Percentiles rank a stretch among this genome's conserved stretches.
Evolutionary conservation across 2,888 invertebrate species (phyloP).

Genomic region (Xanthia togata): DNA sequence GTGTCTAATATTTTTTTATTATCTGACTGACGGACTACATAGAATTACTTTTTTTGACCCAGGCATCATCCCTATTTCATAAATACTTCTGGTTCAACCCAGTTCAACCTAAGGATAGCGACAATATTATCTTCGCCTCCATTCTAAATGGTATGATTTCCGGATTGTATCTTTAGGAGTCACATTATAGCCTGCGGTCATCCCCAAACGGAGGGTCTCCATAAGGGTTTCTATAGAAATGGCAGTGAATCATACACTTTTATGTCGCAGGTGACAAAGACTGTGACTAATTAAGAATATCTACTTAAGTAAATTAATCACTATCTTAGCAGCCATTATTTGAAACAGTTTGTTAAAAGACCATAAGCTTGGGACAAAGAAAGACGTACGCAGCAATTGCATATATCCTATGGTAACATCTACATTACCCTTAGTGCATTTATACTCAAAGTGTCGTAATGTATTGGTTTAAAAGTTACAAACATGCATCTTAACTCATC

Average conservation of each 20-base stretch:
- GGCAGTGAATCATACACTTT: neutral
- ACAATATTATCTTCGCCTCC: neutral
- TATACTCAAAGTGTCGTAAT: neutral
- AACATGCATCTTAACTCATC: no score
- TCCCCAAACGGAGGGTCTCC: neutral
- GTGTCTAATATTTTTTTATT: no score
- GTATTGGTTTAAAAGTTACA: no score
- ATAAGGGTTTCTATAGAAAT: conserved; percentile 2
- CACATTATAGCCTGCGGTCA: neutral
- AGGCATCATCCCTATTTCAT: no score
- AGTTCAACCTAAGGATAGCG: neutral
- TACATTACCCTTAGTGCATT: neutral
- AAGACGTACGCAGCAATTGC: neutral
- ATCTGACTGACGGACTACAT: no score
- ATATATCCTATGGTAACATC: neutral
- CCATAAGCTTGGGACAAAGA: neutral
- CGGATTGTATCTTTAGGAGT: neutral
- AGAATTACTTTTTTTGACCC: no score
- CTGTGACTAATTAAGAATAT: neutral
- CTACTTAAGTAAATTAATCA: neutral
- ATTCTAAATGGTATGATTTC: neutral
- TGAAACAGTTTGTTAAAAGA: neutral
- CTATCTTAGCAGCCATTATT: neutral
- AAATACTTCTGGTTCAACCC: neutral
- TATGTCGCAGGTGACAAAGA: neutral